These are phyloP conservation scores for Phylloscopus collybita DNA, from an alignment of 2,797 vertebrate species.

Conservation along the genomic window DNA sequence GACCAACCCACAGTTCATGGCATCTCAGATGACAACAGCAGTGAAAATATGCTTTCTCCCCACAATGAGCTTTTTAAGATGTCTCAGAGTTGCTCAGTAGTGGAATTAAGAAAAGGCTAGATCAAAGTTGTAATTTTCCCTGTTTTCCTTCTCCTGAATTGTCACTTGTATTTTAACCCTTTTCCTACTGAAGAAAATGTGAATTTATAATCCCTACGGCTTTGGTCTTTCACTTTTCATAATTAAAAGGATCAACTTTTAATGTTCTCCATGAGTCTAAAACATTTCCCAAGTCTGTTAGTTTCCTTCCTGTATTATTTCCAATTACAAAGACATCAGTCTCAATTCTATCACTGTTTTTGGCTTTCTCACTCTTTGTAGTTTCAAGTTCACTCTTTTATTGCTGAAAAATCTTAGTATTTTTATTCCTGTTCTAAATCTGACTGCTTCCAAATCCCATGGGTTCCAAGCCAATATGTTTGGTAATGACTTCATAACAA, in stretches of 20 bases:
- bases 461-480: constrained; percentile 78
- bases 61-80: background rate
- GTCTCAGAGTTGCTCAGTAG: background rate
- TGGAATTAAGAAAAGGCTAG: background rate
- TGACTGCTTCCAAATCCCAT: constrained; percentile 74
- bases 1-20: background rate
- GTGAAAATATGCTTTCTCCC: background rate
- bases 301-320: constrained; percentile 34
- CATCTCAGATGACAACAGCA: background rate
- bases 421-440: constrained; percentile 77
- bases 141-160: background rate
- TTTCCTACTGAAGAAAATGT: background rate
- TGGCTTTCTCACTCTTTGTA: constrained; percentile 10
- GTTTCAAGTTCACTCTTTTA: constrained; percentile 68
- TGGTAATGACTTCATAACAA: constrained; percentile 81
- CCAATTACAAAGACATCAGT: constrained; percentile 40
- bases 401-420: constrained; percentile 76
- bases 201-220: background rate
- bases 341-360: constrained; percentile 52
- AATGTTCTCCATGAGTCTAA: background rate
- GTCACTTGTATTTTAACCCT: background rate
- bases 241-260: background rate
- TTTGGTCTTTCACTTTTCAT: background rate
- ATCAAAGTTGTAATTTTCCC: background rate
- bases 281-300: constrained; percentile 7